Conservation (phyloP, 2,888 invertebrate species). For the Rhagophthalmus giganteus region DNA sequence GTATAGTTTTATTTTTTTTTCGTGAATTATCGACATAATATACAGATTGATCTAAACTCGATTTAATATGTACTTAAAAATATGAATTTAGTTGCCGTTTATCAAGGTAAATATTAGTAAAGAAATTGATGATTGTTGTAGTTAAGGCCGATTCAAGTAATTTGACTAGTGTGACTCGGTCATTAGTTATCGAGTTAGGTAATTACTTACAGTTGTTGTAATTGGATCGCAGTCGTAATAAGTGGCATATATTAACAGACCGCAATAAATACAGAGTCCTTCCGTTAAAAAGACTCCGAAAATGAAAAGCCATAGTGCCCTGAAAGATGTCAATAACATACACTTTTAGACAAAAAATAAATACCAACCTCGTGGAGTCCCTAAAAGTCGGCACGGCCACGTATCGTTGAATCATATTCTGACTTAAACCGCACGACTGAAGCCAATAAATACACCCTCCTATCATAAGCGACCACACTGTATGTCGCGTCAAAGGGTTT, state of each 20-base stretch:
- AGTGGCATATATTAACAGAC: conserved; percentile 71
- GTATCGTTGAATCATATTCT: conserved; percentile 85
- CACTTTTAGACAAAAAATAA: neutral
- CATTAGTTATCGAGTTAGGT: neutral
- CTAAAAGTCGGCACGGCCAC: conserved; percentile 71
- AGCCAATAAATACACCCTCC: conserved; percentile 79
- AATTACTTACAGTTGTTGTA: conserved; percentile 67
- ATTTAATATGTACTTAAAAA: too few relatives aligned
- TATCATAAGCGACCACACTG: conserved; percentile 73
- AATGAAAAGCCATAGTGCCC: conserved; percentile 68
- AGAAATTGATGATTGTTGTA: too few relatives aligned
- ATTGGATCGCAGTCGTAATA: conserved; percentile 78
- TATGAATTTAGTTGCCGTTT: too few relatives aligned
- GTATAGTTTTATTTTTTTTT: too few relatives aligned
- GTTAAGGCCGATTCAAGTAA: too few relatives aligned
- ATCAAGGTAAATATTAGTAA: too few relatives aligned
- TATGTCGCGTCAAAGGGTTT: conserved; percentile 77
- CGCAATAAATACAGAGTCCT: conserved; percentile 70
- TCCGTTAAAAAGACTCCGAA: conserved; percentile 64
- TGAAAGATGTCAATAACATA: conserved; percentile 45
- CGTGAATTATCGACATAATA: too few relatives aligned
- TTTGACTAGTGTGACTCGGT: conserved; percentile 4
- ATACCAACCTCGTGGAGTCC: conserved; percentile 65
- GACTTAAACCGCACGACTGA: conserved; percentile 76
- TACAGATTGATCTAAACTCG: too few relatives aligned